Evolutionary conservation across 2,113 vertebrate species (phyloP).

Genomic region (Pachyramphus minor): DNA sequence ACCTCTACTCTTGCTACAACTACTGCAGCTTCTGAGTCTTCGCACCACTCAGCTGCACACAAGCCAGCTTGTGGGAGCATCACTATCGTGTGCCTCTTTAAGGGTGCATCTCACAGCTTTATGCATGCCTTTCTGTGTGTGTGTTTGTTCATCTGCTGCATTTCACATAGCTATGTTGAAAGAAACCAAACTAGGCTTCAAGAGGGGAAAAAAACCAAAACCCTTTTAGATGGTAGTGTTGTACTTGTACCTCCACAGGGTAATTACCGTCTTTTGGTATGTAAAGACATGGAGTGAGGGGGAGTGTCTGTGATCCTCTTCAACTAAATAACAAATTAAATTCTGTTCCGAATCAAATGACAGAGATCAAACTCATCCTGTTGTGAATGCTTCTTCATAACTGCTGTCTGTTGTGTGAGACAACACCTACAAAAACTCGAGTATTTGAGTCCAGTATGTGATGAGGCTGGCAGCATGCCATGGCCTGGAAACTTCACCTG

Average conservation of each 20-base stretch:
- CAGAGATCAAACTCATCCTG: neutral
- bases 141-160: neutral
- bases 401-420: neutral
- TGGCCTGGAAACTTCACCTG: neutral
- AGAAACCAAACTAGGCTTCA: neutral
- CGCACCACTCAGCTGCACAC: neutral
- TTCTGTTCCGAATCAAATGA: neutral
- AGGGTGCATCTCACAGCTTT: neutral
- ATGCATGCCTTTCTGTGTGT: neutral
- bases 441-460: neutral
- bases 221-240: neutral
- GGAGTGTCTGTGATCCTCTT: neutral
- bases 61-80: neutral
- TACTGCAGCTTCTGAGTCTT: neutral
- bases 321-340: neutral
- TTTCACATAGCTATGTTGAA: neutral
- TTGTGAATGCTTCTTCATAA: neutral
- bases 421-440: neutral
- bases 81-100: neutral
- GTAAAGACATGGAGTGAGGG: too few relatives aligned
- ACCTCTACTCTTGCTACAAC: neutral
- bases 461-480: neutral
- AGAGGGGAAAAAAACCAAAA: neutral
- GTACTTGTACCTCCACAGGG: neutral
- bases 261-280: neutral